Evolutionary conservation across 2,797 vertebrate genomes (phyloP).

Genomic region (Diglossa cyanea): DNA sequence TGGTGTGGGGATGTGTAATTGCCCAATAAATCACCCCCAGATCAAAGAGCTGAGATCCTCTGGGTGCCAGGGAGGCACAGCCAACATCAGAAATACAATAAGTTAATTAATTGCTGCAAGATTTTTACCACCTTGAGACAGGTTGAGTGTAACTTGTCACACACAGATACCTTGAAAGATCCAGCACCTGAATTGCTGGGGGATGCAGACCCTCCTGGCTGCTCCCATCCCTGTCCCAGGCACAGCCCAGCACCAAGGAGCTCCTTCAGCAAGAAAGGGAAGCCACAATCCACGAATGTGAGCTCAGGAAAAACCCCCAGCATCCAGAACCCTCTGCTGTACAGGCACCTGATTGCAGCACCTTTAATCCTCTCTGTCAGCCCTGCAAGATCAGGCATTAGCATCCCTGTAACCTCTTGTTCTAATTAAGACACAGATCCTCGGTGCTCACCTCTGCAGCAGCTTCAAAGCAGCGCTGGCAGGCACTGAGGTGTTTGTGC

Average conservation of each 20-base stretch:
- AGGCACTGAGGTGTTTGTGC: neutral
- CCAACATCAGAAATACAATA: conserved; percentile 33
- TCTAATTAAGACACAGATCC: conserved; percentile 28
- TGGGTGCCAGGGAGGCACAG: neutral
- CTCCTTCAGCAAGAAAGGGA: accelerated
- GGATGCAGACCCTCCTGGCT: neutral
- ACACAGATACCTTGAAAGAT: neutral
- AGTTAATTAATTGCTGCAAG: conserved; percentile 43
- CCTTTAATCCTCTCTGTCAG: conserved; percentile 14
- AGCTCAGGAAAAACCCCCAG: neutral
- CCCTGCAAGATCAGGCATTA: conserved; percentile 6
- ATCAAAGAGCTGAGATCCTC: conserved; percentile 42
- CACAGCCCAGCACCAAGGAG: neutral
- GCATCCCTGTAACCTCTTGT: conserved; percentile 14
- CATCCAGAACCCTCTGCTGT: neutral
- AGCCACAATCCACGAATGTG: accelerated
- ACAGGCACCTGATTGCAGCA: neutral
- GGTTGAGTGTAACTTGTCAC: neutral
- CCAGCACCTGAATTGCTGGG: neutral
- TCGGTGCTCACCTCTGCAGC: neutral
- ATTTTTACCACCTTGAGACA: neutral
- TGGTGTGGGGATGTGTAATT: conserved; percentile 8
- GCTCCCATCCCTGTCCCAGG: neutral
- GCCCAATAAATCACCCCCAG: conserved; percentile 57
- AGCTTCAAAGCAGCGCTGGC: neutral